Base-by-base conservation (phyloP, 2,888 invertebrate species). In the Macrosoma leucophasiata region DNA sequence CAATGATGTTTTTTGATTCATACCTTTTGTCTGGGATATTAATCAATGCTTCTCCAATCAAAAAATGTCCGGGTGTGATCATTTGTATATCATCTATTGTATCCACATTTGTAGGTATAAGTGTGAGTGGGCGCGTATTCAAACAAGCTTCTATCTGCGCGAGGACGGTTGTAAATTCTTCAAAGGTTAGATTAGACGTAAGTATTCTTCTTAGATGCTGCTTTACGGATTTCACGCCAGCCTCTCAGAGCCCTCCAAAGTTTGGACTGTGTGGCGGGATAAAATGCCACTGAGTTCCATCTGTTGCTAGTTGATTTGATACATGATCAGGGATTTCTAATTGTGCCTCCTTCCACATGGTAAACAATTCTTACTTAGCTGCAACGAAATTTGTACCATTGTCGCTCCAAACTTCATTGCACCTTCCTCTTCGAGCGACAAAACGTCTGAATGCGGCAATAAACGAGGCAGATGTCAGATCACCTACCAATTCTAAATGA, bases 231-330 rank as follows among this genome's bases (percentile, higher is more conserved):
- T 45, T 44, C 2, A 48, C 42, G 6, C 41, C 46, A 1, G 47
- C 43, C 20, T 52, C 50, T 46, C 49, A 52, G 4, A 52, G 28
- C 1, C 55, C 52, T 12, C 46, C 50, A 18, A 46, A 47, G 20
- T 48, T 42, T 4, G 51, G 40, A 3, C 15, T 26, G 32, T 19
- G 13, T 22, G 51, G 29, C 1, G 52, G 48, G 4, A 41, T 50
- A 15, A 43, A 54, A 24, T 50, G 54, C 50, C 52, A 56, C 9
- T 36, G 30, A 7, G 45, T 52, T 29, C 29, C 14, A n/a, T n/a
- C n/a, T n/a, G n/a, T n/a, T n/a, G n/a, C n/a, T n/a, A n/a, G n/a
- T n/a, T n/a, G n/a, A n/a, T n/a, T n/a, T n/a, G n/a, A n/a, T n/a
- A n/a, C n/a, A n/a, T n/a, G n/a, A n/a, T n/a, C n/a, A n/a, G n/a